A percentile compares a stretch with the other conserved stretches of the same genome.
phyloP scores from a whole-genome alignment of 2,113 vertebrate species.

The Aix galericulata region DNA sequence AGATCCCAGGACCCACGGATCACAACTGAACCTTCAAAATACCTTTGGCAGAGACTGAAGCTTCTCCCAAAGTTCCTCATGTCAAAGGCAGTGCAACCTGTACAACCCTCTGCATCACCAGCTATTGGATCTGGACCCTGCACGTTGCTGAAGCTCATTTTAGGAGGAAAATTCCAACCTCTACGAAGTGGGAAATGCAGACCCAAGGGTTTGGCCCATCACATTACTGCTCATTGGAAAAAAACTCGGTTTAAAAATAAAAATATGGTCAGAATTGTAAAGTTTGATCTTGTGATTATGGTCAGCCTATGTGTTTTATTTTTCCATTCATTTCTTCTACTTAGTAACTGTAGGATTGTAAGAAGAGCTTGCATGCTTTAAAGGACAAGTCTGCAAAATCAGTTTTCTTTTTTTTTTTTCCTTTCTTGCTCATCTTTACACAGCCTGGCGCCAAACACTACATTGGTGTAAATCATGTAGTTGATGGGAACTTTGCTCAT shows the following conservation, averaged over 20 bases:
- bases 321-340: not conserved
- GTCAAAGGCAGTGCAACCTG: not conserved
- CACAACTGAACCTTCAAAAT: not conserved
- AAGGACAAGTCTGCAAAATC: not conserved
- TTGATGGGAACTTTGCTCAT: constrained; percentile 50
- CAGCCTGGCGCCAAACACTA: constrained; percentile 21
- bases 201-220: fast-evolving
- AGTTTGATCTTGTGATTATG: not conserved
- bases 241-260: not conserved
- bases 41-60: not conserved
- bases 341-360: not conserved
- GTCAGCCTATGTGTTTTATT: not conserved
- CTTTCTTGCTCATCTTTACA: constrained; percentile 14
- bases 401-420: not conserved
- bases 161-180: not conserved
- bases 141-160: not conserved
- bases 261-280: not conserved
- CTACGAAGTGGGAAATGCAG: not conserved
- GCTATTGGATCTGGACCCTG: not conserved
- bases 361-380: not conserved
- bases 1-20: not conserved
- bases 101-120: not conserved
- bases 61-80: not conserved
- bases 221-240: not conserved
- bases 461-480: constrained; percentile 39